These are phyloP conservation scores for Vulpes vulpes DNA, from an alignment of 2,113 vertebrate species.

Conservation along the genomic window DNA sequence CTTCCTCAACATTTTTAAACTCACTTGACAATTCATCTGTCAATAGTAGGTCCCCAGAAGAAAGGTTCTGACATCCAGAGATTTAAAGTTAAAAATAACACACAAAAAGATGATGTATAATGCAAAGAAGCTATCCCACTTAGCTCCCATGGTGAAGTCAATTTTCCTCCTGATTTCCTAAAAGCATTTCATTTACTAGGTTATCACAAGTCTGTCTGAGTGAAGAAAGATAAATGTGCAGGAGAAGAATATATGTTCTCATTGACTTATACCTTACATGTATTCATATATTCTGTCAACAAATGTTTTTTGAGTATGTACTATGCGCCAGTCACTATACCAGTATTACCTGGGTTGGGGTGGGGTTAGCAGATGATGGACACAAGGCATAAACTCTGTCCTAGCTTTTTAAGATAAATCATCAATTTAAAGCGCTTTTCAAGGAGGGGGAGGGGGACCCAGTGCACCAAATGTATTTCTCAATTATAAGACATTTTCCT, in stretches of 20 bases:
- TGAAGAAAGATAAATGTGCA: background rate
- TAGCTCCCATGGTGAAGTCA: slow-evolving; percentile 60
- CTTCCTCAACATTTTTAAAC: slow-evolving; percentile 62
- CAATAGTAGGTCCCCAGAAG: slow-evolving; percentile 64
- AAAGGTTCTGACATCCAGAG: slow-evolving; percentile 59
- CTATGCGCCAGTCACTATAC: background rate
- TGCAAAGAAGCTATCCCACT: slow-evolving; percentile 31
- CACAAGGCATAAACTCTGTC: background rate
- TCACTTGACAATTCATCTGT: slow-evolving; percentile 48
- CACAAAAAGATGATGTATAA: slow-evolving; percentile 20
- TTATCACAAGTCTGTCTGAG: background rate
- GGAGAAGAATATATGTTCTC: background rate
- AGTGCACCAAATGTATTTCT: background rate
- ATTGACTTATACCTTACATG: background rate
- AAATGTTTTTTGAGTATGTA: background rate
- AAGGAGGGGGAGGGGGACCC: background rate
- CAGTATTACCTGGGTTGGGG: background rate
- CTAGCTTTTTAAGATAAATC: slow-evolving; percentile 13
- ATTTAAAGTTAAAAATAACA: slow-evolving; percentile 72
- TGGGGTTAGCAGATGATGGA: background rate
- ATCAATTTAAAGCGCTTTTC: background rate
- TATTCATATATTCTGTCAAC: background rate
- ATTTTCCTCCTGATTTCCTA: slow-evolving; percentile 52
- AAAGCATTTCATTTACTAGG: slow-evolving; percentile 14
- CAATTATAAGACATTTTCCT: background rate